These are phyloP conservation scores for Cheilosia vulpina DNA, from an alignment of 2,888 invertebrate species.

Conservation along the genomic window DNA sequence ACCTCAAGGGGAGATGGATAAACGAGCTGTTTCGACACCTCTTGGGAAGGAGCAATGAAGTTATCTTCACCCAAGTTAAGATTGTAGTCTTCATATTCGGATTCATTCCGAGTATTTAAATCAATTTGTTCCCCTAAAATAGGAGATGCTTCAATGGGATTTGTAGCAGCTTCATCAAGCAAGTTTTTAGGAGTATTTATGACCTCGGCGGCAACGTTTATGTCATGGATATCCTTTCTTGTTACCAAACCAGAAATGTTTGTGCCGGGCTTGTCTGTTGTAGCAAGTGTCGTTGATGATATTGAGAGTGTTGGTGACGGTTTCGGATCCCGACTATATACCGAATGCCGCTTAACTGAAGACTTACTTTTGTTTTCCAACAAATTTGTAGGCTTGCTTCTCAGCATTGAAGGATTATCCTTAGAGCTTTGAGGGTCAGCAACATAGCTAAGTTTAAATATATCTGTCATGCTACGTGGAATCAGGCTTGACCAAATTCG, in stretches of 20 bases:
- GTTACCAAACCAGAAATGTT: conserved; percentile 85
- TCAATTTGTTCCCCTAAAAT: conserved; percentile 84
- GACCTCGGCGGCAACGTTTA: conserved; percentile 85
- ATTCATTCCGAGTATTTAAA: conserved; percentile 84
- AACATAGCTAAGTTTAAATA: conserved; percentile 80
- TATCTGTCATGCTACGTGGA: conserved; percentile 81
- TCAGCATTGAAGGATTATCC: background rate
- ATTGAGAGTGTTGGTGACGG: background rate
- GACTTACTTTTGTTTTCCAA: background rate
- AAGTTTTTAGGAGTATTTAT: conserved; percentile 75
- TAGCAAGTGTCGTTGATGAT: conserved; percentile 61
- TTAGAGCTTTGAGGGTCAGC: conserved; percentile 50
- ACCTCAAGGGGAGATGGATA: conserved; percentile 60
- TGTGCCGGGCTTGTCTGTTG: conserved; percentile 78
- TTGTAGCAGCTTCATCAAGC: conserved; percentile 74
- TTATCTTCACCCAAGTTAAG: conserved; percentile 83
- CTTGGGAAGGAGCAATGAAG: conserved; percentile 83
- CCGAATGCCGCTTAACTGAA: background rate
- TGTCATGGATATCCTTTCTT: conserved; percentile 87
- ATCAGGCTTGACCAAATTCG: conserved; percentile 80
- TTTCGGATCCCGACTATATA: background rate
- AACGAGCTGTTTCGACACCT: conserved; percentile 69
- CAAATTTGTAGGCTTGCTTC: background rate
- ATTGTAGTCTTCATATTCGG: conserved; percentile 84
- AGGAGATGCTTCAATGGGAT: conserved; percentile 76